Base-by-base conservation (phyloP, 2,797 vertebrate genomes). In the Champsocephalus esox region DNA sequence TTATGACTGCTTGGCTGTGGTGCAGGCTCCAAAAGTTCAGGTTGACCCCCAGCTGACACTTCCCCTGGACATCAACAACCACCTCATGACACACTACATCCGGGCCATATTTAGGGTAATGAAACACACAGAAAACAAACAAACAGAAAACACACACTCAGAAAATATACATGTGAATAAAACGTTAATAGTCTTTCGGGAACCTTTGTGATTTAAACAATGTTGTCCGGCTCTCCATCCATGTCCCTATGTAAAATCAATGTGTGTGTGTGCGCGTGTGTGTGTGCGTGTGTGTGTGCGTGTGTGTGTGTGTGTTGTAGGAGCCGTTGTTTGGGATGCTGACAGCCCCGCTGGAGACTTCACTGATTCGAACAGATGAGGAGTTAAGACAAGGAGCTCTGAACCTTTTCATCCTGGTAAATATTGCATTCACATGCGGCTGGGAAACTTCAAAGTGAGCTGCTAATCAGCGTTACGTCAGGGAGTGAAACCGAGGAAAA, bases 61-160 rank as follows among this genome's bases (percentile, higher is more conserved):
- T 66, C 97, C 98, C 0, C 94, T 98, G 21, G 97, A 99, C 74
- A 96, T 99, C 95, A 99, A 99, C 83, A 97, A 97, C 91, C 96
- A 97, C 92, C 92, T 97, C 85, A 97, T 99, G 95, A 96, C 96
- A 87, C 98, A 97, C 92, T 99, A 96, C 70, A 94, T 98, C 74
- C 94, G 94, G 70, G 94, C 95, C 84, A 96, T 97, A 85, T 97
- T 98, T 91, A 96, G 96, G 96, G 98, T 98, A 89, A 92, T 71
- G 19, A 69, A 65, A 65, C 44, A 66, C n/a, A 70, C 11, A 45
- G 12, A 32, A 19, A 12, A 50, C 48, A 67, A 46, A 60, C 21
- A 56, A 14, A 28, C 28, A 28, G 28, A 28, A 28, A 28, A 28
- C 4, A 28, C 3, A 24, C 24, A 24, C 24, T 3, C 24, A 28